Percentiles rank a stretch among this genome's conserved stretches.
Evolutionary conservation across 2,797 vertebrate species (phyloP).

Genomic region (Chrysocyon brachyurus): DNA sequence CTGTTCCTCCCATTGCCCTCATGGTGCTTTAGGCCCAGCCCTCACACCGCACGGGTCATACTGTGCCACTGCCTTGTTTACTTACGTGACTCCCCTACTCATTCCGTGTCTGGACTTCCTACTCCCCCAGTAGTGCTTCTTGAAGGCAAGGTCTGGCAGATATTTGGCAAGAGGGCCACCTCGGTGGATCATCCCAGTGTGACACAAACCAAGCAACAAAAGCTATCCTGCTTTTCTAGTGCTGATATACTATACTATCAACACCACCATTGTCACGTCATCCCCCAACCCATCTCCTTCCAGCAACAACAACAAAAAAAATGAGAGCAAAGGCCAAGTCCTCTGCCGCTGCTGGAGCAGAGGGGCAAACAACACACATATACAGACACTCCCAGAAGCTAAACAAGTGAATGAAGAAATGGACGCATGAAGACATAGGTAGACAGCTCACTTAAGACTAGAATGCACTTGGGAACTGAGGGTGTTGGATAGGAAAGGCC

Average conservation of each 20-base stretch:
- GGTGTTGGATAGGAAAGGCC: neutral
- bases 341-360: neutral
- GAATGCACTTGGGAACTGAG: neutral
- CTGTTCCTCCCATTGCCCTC: neutral
- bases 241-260: neutral
- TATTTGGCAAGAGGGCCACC: neutral
- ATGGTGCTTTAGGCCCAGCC: neutral
- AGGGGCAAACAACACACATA: neutral
- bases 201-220: neutral
- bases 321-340: neutral
- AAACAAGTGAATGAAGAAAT: neutral
- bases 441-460: neutral
- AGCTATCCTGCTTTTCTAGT: too few relatives aligned
- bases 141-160: neutral
- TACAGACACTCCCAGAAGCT: neutral
- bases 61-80: too few relatives aligned
- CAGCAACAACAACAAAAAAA: neutral
- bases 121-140: neutral
- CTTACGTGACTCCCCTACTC: neutral
- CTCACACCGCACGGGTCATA: fast-evolving
- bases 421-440: neutral
- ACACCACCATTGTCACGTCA: neutral
- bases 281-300: neutral
- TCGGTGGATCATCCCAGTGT: neutral
- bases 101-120: neutral